A percentile compares a stretch with the other conserved stretches of the same genome.
Evolutionary conservation across 2,888 invertebrate genomes (phyloP).

Genomic region (Spilarctia lutea): DNA sequence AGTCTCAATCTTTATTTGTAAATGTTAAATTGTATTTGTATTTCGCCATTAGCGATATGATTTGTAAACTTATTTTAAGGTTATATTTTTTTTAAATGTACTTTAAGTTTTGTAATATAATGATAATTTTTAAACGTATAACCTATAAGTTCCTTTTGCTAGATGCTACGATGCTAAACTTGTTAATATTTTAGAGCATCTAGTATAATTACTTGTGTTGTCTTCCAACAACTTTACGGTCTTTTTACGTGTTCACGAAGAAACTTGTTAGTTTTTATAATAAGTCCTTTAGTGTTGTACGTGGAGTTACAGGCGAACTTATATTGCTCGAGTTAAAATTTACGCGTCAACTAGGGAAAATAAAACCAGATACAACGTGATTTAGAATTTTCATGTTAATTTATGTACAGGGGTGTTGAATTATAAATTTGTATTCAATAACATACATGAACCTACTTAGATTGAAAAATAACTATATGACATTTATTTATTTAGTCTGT

Average conservation of each 20-base stretch:
- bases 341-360: constrained; percentile 58
- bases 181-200: constrained; percentile 20
- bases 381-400: constrained; percentile 17
- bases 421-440: background rate
- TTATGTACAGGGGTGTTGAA: constrained; percentile 10
- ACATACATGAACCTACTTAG: too few relatives aligned
- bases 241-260: constrained; percentile 60
- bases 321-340: constrained; percentile 54
- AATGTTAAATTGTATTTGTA: background rate
- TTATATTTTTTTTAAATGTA: too few relatives aligned
- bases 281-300: constrained; percentile 50
- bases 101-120: too few relatives aligned
- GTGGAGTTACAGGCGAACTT: constrained; percentile 49
- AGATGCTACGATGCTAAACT: constrained; percentile 3
- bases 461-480: background rate
- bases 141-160: background rate
- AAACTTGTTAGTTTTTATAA: constrained; percentile 66
- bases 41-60: too few relatives aligned
- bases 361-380: constrained; percentile 30
- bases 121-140: background rate
- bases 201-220: constrained; percentile 22
- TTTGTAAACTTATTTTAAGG: too few relatives aligned
- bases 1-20: background rate
- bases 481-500: background rate
- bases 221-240: constrained; percentile 53